phyloP scores from a whole-genome alignment of 2,888 invertebrate genomes.

The Drosophila affinis region DNA sequence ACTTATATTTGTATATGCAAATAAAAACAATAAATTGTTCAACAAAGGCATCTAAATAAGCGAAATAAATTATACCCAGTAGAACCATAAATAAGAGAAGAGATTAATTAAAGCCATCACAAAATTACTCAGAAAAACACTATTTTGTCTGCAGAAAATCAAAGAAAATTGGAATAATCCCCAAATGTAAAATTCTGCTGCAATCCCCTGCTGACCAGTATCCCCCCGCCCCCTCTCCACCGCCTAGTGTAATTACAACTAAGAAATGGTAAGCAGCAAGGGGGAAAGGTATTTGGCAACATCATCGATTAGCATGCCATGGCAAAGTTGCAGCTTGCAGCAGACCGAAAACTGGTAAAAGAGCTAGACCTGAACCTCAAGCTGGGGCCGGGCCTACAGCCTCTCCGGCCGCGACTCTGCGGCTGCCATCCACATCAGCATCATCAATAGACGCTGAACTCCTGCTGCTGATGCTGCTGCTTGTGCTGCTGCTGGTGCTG shows the following conservation, averaged over 20 bases:
- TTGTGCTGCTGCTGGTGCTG: conserved; percentile 15
- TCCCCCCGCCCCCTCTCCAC: too few species aligned
- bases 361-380: conserved; percentile 25
- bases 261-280: conserved; percentile 13
- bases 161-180: conserved; percentile 8
- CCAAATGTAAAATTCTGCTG: neutral
- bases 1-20: neutral
- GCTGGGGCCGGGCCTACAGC: conserved; percentile 5
- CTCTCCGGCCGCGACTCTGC: conserved; percentile 12
- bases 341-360: conserved; percentile 36
- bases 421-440: conserved; percentile 60
- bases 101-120: neutral
- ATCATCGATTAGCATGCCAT: conserved; percentile 62
- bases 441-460: conserved; percentile 74
- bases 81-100: conserved; percentile 5
- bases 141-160: neutral
- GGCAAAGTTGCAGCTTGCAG: conserved; percentile 17
- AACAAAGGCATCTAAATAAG: neutral
- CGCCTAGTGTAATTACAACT: conserved; percentile 24
- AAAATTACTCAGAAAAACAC: conserved; percentile 2
- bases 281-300: conserved; percentile 52
- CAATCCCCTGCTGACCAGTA: neutral
- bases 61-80: conserved; percentile 8
- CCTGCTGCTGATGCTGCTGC: conserved; percentile 49
- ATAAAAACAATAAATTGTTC: neutral